phyloP scores from a whole-genome alignment of 1,140 invertebrate species.

The Stegodyphus dumicola region DNA sequence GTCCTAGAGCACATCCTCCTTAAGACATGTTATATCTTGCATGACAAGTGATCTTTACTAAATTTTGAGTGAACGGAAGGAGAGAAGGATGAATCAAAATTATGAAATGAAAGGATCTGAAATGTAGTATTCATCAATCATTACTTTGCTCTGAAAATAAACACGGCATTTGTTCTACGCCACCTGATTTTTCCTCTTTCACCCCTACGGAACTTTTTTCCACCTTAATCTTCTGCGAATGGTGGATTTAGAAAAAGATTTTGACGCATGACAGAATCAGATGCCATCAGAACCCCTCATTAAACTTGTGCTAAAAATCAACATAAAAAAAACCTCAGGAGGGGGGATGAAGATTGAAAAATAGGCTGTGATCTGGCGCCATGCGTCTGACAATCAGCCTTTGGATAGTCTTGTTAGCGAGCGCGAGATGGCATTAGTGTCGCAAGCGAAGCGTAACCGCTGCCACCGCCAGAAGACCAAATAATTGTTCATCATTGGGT shows the following conservation, averaged over 20 bases:
- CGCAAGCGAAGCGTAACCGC: conserved; percentile 54
- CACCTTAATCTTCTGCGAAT: conserved; percentile 21
- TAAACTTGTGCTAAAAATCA: conserved; percentile 12
- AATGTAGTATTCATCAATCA: conserved; percentile 11
- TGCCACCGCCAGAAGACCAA: conserved; percentile 50
- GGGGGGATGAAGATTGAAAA: conserved; percentile 39
- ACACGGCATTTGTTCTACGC: conserved; percentile 36
- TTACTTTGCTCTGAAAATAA: conserved; percentile 21
- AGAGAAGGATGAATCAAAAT: not conserved
- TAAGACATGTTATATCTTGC: not conserved
- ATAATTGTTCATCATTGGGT: conserved; percentile 56
- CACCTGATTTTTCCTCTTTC: conserved; percentile 8
- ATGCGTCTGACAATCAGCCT: conserved; percentile 45
- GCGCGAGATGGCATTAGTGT: conserved; percentile 57
- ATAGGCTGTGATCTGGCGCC: conserved; percentile 46
- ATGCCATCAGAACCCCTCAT: conserved; percentile 44
- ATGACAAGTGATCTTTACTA: conserved; percentile 7
- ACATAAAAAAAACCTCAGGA: conserved; percentile 24
- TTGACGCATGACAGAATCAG: conserved; percentile 53
- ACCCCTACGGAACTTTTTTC: not conserved
- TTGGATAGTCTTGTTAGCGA: conserved; percentile 55
- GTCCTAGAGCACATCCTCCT: no score
- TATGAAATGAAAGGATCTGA: not conserved
- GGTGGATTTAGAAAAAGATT: conserved; percentile 36
- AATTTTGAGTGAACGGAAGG: not conserved